Evolutionary conservation across 2,113 vertebrate species (phyloP).

Genomic region (Alosa alosa): DNA sequence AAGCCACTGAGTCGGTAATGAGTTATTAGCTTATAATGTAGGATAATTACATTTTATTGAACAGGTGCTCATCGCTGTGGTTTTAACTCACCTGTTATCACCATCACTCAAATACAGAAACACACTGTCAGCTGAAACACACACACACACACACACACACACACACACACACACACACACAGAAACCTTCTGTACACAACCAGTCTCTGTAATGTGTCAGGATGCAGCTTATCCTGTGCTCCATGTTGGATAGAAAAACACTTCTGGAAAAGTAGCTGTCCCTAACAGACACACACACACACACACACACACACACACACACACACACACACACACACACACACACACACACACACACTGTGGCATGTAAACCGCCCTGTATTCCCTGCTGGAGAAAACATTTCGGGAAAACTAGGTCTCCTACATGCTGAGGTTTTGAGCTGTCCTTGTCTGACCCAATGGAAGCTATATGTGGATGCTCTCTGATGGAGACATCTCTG

Average conservation of each 20-base stretch:
- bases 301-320: neutral
- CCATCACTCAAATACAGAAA: too few relatives aligned
- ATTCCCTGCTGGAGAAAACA: neutral
- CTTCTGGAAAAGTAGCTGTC: too few relatives aligned
- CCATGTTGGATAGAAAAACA: too few relatives aligned
- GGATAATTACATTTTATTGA: neutral
- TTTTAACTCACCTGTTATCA: neutral
- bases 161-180: too few relatives aligned
- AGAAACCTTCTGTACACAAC: too few relatives aligned
- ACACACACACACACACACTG: neutral
- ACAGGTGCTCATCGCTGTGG: neutral
- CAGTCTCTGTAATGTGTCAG: too few relatives aligned
- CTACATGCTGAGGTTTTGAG: neutral
- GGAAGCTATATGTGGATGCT: neutral
- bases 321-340: too few relatives aligned
- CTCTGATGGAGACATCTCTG: neutral
- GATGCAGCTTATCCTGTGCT: too few relatives aligned
- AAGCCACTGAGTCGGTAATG: neutral
- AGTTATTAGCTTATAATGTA: neutral
- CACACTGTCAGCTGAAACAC: too few relatives aligned
- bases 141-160: too few relatives aligned
- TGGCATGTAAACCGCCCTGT: neutral
- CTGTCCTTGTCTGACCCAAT: neutral
- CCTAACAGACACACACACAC: neutral
- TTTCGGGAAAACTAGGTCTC: neutral